Conservation (phyloP, 2,113 vertebrate species). For the Merops nubicus region DNA sequence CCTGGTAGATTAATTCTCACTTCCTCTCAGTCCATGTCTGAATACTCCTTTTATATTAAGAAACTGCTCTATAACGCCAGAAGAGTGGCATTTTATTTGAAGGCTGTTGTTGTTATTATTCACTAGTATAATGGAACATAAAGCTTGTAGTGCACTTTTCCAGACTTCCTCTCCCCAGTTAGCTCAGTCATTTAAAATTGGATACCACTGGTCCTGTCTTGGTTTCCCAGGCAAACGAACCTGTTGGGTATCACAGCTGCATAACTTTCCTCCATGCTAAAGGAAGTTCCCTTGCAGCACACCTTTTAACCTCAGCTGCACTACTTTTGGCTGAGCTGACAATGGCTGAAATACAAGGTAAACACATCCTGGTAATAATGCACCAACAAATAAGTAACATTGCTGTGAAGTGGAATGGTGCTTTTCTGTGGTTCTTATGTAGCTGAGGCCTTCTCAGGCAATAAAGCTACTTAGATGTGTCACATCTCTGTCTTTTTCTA, state of each 20-base stretch:
- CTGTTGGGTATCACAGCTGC: neutral
- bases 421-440: neutral
- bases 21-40: neutral
- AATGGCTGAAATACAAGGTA: neutral
- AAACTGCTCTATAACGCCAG: neutral
- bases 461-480: neutral
- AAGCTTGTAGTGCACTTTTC: neutral
- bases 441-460: neutral
- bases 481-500: neutral
- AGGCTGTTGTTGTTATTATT: neutral
- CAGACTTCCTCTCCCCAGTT: neutral
- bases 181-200: neutral
- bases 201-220: slow-evolving; percentile 14
- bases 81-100: neutral
- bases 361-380: neutral
- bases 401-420: neutral
- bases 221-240: slow-evolving; percentile 19
- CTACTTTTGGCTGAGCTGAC: neutral
- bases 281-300: neutral
- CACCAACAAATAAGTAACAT: neutral
- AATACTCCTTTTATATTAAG: neutral
- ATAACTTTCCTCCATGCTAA: neutral
- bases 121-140: neutral
- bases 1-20: neutral
- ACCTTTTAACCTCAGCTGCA: neutral